phyloP scores from a whole-genome alignment of 2,888 invertebrate species.

The Uropetala carovei region DNA sequence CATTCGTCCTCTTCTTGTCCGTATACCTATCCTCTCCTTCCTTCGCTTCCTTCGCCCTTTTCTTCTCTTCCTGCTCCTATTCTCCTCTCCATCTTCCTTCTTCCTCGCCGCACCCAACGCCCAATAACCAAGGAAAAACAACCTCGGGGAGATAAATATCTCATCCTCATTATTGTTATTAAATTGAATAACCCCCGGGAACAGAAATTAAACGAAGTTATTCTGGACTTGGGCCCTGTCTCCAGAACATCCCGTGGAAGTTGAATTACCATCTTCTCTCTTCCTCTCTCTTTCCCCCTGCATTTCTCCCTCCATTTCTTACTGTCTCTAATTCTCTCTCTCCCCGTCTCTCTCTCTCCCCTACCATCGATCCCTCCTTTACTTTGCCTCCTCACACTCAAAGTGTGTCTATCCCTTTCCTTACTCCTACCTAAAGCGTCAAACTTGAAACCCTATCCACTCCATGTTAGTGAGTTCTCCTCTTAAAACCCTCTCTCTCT shows the following conservation, averaged over 20 bases:
- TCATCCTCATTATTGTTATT: constrained; percentile 63
- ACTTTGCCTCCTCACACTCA: not conserved
- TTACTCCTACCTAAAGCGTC: not conserved
- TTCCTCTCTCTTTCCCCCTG: not conserved
- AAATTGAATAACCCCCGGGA: constrained; percentile 61
- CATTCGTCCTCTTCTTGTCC: constrained; percentile 21
- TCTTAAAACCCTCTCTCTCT: not conserved
- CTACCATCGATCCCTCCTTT: not conserved
- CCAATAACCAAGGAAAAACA: constrained; percentile 60
- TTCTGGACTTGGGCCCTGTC: constrained; percentile 54
- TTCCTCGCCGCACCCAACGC: not conserved
- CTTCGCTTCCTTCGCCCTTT: not conserved
- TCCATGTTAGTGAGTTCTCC: constrained; percentile 16
- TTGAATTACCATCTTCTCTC: constrained; percentile 50
- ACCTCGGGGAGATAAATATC: constrained; percentile 64
- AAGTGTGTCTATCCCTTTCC: constrained; percentile 11
- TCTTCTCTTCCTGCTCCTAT: not conserved
- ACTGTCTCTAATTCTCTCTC: not conserved
- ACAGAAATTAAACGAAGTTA: constrained; percentile 63
- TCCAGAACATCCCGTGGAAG: constrained; percentile 56
- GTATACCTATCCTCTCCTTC: not conserved
- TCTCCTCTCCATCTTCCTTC: not conserved
- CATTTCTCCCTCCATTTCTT: not conserved
- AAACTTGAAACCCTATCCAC: not conserved
- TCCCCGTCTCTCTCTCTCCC: not conserved